A percentile compares a stretch with the other conserved stretches of the same genome.
These are phyloP conservation scores for Myodes glareolus DNA, from an alignment of 2,113 vertebrate species.

Conservation along the genomic window DNA sequence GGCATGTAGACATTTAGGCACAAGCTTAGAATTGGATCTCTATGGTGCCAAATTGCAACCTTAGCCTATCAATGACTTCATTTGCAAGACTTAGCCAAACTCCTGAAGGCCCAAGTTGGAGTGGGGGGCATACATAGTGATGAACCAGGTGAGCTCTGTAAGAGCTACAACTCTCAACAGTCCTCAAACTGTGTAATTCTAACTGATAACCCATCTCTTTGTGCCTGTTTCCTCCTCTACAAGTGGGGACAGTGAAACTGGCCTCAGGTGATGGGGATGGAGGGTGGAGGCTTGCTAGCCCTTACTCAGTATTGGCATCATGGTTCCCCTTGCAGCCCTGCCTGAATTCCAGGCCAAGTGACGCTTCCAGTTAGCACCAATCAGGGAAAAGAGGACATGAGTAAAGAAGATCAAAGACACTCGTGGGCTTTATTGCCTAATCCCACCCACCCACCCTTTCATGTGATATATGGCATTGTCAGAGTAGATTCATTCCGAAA, in stretches of 20 bases:
- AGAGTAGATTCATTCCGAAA: not conserved
- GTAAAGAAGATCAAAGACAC: not conserved
- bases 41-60: not conserved
- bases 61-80: not conserved
- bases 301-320: not conserved
- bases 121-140: too few relatives aligned
- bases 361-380: not conserved
- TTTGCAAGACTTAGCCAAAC: not conserved
- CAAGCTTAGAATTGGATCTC: not conserved
- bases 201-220: not conserved
- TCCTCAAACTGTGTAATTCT: not conserved
- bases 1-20: not conserved
- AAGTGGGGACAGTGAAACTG: not conserved
- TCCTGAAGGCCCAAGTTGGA: not conserved
- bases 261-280: not conserved
- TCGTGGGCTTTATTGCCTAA: constrained; percentile 43
- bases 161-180: not conserved
- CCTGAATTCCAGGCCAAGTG: not conserved
- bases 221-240: not conserved
- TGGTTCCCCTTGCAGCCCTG: not conserved
- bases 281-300: not conserved
- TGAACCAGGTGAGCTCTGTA: not conserved
- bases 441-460: not conserved
- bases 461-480: not conserved
- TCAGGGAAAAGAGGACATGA: not conserved